Evolutionary conservation across 2,797 vertebrate genomes (phyloP), one percentile per base, ranked within the genome.

Genomic region (Cossypha caffra): DNA sequence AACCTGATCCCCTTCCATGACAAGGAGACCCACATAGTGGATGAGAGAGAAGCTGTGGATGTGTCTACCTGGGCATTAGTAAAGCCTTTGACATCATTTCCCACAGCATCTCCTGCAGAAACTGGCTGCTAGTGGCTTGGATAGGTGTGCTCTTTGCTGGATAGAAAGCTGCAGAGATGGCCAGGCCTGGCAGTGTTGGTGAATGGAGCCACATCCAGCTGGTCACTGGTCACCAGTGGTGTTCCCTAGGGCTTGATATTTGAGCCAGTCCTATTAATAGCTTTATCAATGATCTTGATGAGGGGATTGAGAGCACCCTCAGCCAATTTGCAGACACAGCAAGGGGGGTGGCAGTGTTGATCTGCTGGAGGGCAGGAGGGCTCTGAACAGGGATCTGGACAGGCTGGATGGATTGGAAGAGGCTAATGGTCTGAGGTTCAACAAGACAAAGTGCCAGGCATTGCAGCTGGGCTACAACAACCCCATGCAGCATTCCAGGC

Each of bases 101-200:
- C 35, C 26, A 23, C 25, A 38, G 16, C 35, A 43, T 77, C 25
- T 89, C 8, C 4, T 33, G 11, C 15, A 82, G 40, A 45, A 59
- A 40, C 23, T 57, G 47, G 11, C 9, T 58, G 40, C 5, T 7
- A 2, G 5, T 10, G 16, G 25, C 14, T 54, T 73, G 55, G n/a
- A 7, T 0, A 1, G 7, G 5, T 4, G 1, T 67, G 16, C 6
- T 57, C 9, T 72, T 72, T 3, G 4, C 11, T 80, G 35, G 5
- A 10, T 45, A 38, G 35, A 48, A 58, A 54, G 43, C 26, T 43
- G 20, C 8, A 48, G 0, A 4, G 37, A 8, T 48, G 38, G 37
- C 15, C 0, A 0, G 7, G 11, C 16, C 9, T 2, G 5, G 9
- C 10, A 17, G 9, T 25, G 14, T 5, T 73, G 24, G 13, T 33